These are phyloP conservation scores for Acanthosepion lycidas DNA, from an alignment of 2,888 invertebrate species.

Conservation along the genomic window DNA sequence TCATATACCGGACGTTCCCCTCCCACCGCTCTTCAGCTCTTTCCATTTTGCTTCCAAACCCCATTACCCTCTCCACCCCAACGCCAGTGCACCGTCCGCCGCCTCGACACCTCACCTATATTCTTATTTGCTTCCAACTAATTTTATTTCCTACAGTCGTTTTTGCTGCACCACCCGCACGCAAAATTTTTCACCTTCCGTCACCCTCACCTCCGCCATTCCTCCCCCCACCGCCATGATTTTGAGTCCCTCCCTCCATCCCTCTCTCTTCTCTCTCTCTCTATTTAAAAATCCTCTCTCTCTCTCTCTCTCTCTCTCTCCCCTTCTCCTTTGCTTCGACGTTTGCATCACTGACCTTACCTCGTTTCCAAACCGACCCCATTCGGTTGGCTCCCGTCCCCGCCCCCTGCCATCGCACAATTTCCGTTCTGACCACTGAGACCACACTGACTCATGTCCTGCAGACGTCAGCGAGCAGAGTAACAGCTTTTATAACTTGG, in stretches of 20 bases:
- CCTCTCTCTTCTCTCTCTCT: too few species aligned
- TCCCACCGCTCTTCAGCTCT: too few species aligned
- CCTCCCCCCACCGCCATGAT: neutral
- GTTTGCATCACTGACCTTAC: neutral
- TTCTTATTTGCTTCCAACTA: neutral
- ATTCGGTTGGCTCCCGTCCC: neutral
- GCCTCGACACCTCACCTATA: neutral
- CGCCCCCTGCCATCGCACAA: neutral
- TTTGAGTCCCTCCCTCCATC: neutral
- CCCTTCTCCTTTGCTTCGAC: neutral
- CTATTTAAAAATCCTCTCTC: too few species aligned
- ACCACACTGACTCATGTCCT: slow-evolving; percentile 33
- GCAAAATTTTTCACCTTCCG: neutral
- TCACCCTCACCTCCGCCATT: neutral
- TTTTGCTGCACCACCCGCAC: neutral
- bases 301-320: too few species aligned
- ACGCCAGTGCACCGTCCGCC: neutral
- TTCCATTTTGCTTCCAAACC: too few species aligned
- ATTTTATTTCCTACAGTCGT: neutral
- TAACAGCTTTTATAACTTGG: neutral
- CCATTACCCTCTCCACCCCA: neutral
- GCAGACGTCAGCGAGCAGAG: neutral
- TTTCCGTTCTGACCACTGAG: slow-evolving; percentile 11
- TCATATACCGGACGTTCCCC: too few species aligned
- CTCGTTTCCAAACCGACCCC: neutral